These are phyloP conservation scores for Heteromurus nitidus DNA, from an alignment of 2,888 invertebrate genomes.

Conservation along the genomic window DNA sequence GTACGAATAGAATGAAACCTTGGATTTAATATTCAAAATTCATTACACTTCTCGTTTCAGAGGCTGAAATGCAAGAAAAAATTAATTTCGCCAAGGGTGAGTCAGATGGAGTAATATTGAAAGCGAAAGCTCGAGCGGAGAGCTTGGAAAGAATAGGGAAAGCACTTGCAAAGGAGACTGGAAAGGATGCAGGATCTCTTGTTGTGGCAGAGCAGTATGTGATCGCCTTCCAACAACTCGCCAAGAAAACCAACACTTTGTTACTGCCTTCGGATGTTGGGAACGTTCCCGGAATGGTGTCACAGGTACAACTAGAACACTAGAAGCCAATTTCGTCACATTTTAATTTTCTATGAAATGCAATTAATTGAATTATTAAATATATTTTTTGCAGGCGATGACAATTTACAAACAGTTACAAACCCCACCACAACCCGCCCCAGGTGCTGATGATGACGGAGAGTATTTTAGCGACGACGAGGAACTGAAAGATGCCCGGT, in stretches of 20 bases:
- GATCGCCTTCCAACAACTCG: conserved; percentile 92
- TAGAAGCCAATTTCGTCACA: too few species aligned
- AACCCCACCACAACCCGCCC: conserved; percentile 62
- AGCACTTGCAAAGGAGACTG: conserved; percentile 82
- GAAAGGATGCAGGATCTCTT: conserved; percentile 92
- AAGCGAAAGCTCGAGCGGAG: conserved; percentile 92
- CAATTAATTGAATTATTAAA: too few species aligned
- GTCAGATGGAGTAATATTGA: conserved; percentile 91
- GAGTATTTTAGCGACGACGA: conserved; percentile 77
- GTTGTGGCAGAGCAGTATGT: conserved; percentile 97
- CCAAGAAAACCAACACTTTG: conserved; percentile 94
- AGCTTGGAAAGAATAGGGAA: conserved; percentile 87
- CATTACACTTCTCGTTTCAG: conserved; percentile 78
- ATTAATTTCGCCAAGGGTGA: conserved; percentile 96
- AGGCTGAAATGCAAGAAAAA: conserved; percentile 95
- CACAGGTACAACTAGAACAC: conserved; percentile 80
- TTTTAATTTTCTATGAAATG: too few species aligned
- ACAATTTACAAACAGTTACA: conserved; percentile 76
- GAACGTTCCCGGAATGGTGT: conserved; percentile 86
- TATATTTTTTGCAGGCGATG: conserved; percentile 75
- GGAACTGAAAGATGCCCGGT: conserved; percentile 72
- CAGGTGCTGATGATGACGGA: conserved; percentile 73
- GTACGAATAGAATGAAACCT: too few species aligned
- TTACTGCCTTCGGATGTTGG: conserved; percentile 94
- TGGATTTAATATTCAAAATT: too few species aligned